These are phyloP conservation scores for Trachymyrmex cornetzi DNA, from an alignment of 1,140 invertebrate species.

Conservation along the genomic window DNA sequence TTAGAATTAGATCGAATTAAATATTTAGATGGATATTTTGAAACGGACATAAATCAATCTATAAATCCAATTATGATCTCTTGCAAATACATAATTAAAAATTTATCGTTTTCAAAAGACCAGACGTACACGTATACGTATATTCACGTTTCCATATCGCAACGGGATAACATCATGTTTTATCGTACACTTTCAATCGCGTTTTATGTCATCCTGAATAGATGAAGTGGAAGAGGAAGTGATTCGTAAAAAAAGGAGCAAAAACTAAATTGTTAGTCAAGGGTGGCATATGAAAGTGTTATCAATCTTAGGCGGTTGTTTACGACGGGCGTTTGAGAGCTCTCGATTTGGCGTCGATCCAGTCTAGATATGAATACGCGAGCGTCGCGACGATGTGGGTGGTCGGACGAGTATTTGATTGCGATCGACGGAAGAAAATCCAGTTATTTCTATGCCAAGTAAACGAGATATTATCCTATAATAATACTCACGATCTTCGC, in stretches of 20 bases:
- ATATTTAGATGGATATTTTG: neutral
- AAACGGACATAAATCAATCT: too few relatives aligned
- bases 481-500: neutral
- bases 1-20: conserved; percentile 8
- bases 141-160: neutral
- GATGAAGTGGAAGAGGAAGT: conserved; percentile 7
- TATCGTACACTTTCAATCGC: neutral
- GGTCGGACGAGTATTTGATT: conserved; percentile 69
- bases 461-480: neutral
- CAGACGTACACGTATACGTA: neutral
- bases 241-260: conserved; percentile 12
- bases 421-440: conserved; percentile 61
- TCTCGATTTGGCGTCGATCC: conserved; percentile 71
- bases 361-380: conserved; percentile 64
- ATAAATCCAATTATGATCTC: neutral
- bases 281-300: conserved; percentile 52
- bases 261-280: conserved; percentile 30
- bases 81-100: neutral
- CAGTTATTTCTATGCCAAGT: neutral
- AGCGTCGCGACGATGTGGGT: conserved; percentile 22
- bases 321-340: conserved; percentile 64
- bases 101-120: neutral
- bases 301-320: conserved; percentile 73
- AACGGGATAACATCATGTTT: neutral
- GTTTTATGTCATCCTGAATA: conserved; percentile 7